Base-by-base conservation (phyloP, 2,888 invertebrate species). In the Anaspis maculata region DNA sequence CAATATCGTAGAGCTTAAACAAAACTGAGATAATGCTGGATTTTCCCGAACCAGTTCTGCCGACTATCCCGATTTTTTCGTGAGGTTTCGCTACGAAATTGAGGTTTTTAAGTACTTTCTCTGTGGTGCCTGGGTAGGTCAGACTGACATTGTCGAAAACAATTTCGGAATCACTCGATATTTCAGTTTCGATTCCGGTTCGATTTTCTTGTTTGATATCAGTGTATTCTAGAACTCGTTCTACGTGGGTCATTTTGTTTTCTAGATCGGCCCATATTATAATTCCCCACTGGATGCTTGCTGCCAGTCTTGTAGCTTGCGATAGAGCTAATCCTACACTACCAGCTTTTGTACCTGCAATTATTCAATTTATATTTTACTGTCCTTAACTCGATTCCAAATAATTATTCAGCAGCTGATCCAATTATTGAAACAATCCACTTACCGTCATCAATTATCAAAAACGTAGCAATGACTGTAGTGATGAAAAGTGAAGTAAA, bases 161-260 rank as follows among this genome's bases (percentile, higher is more conserved):
- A 6, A 82, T 67, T 44, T 70, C 71, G 1, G 86, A 88, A 12
- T 73, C 61, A 12, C 70, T 68, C 0, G 88, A 88, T 88, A 88
- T 88, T 1, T 74, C 69, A 4, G 71, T 67, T 12, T 76, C 73
- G 19, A 80, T 79, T 49, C 58, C 58, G 15, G 34, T 30, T 2
- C 33, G 43, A 6, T 44, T 40, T 45, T 70, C 69, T 12, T 53
- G 50, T 33, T 68, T 62, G 3, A 78, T 52, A 11, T 69, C 60
- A 1, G 71, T 57, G 32, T 65, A 64, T 46, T 65, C 65, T 26
- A 60, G 35, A 1, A 83, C 74, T 62, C 92, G 76, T 66, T 96
- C 95, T 0, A 94, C 90, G 3, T 86, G 82, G 2, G 86, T 88
- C 87, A 89, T 86, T 46, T 79, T 81, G 54, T 86, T 89, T 60